Evolutionary conservation across 2,113 vertebrate genomes (phyloP).

Genomic region (Xiphophorus maculatus): DNA sequence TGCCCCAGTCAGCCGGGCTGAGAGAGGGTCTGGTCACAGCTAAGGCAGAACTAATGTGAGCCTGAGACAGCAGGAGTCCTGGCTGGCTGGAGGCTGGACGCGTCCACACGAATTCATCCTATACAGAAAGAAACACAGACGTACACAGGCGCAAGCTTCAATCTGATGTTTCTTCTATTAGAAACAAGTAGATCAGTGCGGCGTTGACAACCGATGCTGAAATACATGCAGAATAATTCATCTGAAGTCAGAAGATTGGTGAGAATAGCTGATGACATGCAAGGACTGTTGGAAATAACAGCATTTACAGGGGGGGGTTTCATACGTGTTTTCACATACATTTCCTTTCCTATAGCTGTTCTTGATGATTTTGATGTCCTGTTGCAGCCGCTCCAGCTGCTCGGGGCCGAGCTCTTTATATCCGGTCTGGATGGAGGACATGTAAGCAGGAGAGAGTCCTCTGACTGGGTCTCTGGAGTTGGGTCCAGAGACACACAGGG

Average conservation of each 20-base stretch:
- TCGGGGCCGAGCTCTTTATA: conserved; percentile 84
- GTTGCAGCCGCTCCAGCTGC: conserved; percentile 82
- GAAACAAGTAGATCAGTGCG: background rate
- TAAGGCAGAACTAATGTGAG: conserved; percentile 85
- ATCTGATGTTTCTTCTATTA: background rate
- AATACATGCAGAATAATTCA: background rate
- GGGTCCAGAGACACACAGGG: conserved; percentile 84
- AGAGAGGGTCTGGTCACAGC: conserved; percentile 86
- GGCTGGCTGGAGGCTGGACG: conserved; percentile 75
- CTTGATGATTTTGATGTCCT: conserved; percentile 83
- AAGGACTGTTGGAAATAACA: background rate
- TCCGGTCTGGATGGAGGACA: conserved; percentile 85
- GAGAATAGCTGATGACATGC: background rate
- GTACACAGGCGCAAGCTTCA: background rate
- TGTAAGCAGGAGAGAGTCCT: conserved; percentile 74
- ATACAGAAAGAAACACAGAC: conserved; percentile 1
- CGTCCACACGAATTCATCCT: conserved; percentile 42
- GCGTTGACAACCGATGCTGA: background rate
- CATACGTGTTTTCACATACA: conserved; percentile 68
- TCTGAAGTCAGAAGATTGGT: background rate
- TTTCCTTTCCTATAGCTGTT: conserved; percentile 81
- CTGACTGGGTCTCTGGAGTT: conserved; percentile 80
- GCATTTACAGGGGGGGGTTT: background rate
- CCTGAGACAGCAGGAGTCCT: conserved; percentile 78
- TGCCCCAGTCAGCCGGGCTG: conserved; percentile 87